These are phyloP conservation scores for Pegoplata infirma DNA, from an alignment of 2,888 invertebrate genomes.

Conservation along the genomic window DNA sequence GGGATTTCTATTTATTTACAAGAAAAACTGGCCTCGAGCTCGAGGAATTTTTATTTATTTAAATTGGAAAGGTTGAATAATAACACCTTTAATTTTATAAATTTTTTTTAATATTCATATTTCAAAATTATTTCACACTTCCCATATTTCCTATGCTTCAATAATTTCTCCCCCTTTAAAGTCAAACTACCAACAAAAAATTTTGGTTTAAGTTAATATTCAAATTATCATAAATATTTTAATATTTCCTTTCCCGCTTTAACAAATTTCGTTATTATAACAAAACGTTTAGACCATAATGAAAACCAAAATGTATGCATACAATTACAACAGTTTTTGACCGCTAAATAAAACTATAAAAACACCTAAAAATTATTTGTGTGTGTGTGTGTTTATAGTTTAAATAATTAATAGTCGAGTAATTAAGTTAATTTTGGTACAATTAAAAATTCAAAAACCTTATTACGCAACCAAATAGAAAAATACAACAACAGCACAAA, in stretches of 20 bases:
- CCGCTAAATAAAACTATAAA: background rate
- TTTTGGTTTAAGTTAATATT: too few relatives aligned
- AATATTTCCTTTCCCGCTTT: background rate
- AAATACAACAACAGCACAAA: constrained; percentile 15
- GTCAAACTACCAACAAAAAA: too few relatives aligned
- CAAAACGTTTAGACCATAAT: background rate
- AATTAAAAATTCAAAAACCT: constrained; percentile 72
- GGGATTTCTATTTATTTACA: too few relatives aligned
- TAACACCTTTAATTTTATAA: too few relatives aligned
- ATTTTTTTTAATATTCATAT: too few relatives aligned
- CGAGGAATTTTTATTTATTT: too few relatives aligned
- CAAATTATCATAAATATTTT: background rate
- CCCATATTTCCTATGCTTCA: too few relatives aligned
- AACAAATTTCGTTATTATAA: background rate
- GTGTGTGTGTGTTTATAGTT: constrained; percentile 32
- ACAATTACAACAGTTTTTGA: background rate
- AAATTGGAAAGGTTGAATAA: too few relatives aligned
- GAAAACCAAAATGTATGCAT: background rate
- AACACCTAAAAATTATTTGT: background rate
- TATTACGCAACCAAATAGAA: constrained; percentile 51
- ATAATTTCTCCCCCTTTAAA: too few relatives aligned
- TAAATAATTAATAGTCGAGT: constrained; percentile 74
- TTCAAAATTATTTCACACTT: too few relatives aligned
- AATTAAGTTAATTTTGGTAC: constrained; percentile 75
- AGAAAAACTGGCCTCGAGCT: too few relatives aligned